A percentile compares a stretch with the other conserved stretches of the same genome.
These are phyloP conservation scores for Scomber japonicus DNA, from an alignment of 2,113 vertebrate species.

Conservation along the genomic window DNA sequence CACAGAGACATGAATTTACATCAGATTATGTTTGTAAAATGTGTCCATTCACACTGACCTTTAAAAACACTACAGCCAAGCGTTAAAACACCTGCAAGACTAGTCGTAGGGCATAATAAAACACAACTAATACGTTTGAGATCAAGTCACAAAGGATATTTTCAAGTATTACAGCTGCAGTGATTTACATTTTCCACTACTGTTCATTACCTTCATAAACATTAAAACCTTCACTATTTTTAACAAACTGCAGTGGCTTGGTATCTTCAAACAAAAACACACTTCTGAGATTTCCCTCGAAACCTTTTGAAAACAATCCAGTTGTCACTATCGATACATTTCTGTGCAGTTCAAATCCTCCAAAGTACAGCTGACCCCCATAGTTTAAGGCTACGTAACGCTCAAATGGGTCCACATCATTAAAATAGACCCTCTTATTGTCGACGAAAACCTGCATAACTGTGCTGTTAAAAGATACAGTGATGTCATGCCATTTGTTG, in stretches of 20 bases:
- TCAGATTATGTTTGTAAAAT: background rate
- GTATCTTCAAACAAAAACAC: slow-evolving; percentile 87
- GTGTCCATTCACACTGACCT: background rate
- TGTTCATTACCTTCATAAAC: slow-evolving; percentile 82
- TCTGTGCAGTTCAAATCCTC: slow-evolving; percentile 88
- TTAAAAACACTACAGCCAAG: background rate
- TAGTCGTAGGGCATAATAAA: background rate
- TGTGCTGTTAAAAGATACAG: slow-evolving; percentile 85
- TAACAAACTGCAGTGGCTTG: slow-evolving; percentile 81
- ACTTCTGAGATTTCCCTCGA: slow-evolving; percentile 89
- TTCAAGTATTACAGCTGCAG: background rate
- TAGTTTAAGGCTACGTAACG: slow-evolving; percentile 89
- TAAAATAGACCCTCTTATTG: slow-evolving; percentile 78
- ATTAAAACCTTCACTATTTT: slow-evolving; percentile 88
- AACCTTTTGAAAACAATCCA: slow-evolving; percentile 86
- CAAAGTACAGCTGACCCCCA: slow-evolving; percentile 86
- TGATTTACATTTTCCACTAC: slow-evolving; percentile 6
- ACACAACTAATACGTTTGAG: background rate
- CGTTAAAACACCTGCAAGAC: background rate
- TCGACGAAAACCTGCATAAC: slow-evolving; percentile 85
- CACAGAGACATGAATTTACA: background rate
- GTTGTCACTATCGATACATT: slow-evolving; percentile 81
- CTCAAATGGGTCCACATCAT: slow-evolving; percentile 88
- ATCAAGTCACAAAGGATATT: background rate
- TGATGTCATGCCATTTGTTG: slow-evolving; percentile 83